Conservation (phyloP, 2,113 vertebrate species). For the Dicerorhinus sumatrensis region DNA sequence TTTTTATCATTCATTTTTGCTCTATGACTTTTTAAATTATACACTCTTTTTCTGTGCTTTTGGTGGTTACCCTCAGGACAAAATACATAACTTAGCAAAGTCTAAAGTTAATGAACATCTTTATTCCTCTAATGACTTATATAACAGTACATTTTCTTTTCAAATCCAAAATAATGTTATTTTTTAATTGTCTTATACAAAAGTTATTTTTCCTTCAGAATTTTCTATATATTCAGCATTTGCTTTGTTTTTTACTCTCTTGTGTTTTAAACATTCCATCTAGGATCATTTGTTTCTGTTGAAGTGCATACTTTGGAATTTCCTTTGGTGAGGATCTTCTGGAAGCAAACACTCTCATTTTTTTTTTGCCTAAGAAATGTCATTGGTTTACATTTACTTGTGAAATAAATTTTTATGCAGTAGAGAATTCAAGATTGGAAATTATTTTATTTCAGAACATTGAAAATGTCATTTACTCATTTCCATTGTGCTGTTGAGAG, state of each 20-base stretch:
- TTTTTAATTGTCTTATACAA: background rate
- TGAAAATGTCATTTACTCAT: background rate
- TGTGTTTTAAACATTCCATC: background rate
- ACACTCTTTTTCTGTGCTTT: background rate
- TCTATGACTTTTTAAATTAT: background rate
- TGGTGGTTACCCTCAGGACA: background rate
- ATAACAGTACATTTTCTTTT: background rate
- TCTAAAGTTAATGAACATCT: background rate
- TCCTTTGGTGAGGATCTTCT: background rate
- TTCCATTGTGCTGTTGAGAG: background rate
- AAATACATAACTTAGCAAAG: background rate
- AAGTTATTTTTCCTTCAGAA: background rate
- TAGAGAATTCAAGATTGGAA: background rate
- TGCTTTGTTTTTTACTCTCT: background rate
- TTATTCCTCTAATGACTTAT: background rate
- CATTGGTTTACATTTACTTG: background rate
- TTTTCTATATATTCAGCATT: background rate
- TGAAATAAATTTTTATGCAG: background rate
- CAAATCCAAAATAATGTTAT: background rate
- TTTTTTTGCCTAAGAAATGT: conserved; percentile 27
- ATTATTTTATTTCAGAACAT: background rate
- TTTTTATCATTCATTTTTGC: background rate
- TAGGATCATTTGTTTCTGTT: background rate
- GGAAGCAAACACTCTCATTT: background rate
- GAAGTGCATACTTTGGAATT: background rate